A percentile compares a stretch with the other conserved stretches of the same genome.
Evolutionary conservation across 2,888 invertebrate species (phyloP).

Genomic region (Micropterix aruncella): DNA sequence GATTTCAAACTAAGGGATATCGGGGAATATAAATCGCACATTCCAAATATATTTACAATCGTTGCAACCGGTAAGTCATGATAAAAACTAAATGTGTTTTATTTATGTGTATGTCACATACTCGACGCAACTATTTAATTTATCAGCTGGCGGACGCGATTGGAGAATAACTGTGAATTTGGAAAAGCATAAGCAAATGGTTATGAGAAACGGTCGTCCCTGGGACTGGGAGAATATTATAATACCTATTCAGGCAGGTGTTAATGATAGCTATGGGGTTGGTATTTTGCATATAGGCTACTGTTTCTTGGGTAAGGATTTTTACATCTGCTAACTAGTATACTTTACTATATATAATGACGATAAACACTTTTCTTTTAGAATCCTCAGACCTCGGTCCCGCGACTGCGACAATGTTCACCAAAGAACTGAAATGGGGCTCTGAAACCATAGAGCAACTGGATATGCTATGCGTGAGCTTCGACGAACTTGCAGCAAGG

Average conservation of each 20-base stretch:
- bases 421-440: conserved; percentile 8
- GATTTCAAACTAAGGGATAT: conserved; percentile 35
- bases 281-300: conserved; percentile 25
- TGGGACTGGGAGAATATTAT: conserved; percentile 16
- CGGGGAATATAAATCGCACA: conserved; percentile 22
- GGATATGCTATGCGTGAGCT: conserved; percentile 28
- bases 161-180: conserved; percentile 15
- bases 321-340: too few relatives aligned
- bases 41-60: conserved; percentile 33
- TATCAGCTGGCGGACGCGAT: conserved; percentile 1
- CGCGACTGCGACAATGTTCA: too few relatives aligned
- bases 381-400: too few relatives aligned
- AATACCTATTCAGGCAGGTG: conserved; percentile 13
- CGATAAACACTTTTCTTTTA: too few relatives aligned
- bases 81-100: too few relatives aligned
- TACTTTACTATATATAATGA: too few relatives aligned
- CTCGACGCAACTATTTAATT: too few relatives aligned
- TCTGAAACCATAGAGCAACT: too few relatives aligned
- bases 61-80: conserved; percentile 36
- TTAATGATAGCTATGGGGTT: conserved; percentile 21
- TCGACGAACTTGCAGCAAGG: conserved; percentile 33
- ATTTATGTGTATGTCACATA: too few relatives aligned
- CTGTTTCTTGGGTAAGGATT: conserved; percentile 16
- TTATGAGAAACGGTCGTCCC: conserved; percentile 17
- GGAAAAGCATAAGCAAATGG: conserved; percentile 9